Evolutionary conservation across 2,113 vertebrate species (phyloP), one percentile per base, ranked within the genome.

Genomic region (Barbus barbus): DNA sequence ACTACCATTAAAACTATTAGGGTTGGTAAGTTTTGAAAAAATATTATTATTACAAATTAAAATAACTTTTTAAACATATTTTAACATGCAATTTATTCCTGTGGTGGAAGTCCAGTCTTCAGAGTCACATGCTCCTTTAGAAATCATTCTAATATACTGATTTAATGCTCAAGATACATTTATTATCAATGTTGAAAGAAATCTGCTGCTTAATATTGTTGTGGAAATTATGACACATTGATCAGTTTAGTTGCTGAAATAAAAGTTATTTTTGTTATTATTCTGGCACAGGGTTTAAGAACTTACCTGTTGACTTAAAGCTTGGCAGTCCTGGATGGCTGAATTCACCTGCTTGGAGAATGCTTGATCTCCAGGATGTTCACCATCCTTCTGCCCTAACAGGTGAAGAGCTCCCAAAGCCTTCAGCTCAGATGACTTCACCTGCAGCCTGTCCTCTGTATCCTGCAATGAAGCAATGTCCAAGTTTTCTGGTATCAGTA

Each of bases 251-350:
- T 56, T 63, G 63, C 2, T 65, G 28, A 65, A n/a, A 31, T 31
- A 6, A 28, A 65, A 65, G 5, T 6, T 31, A 28, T 16, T 63
- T 14, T 63, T 14, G n/a, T n/a, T n/a, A n/a, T n/a, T n/a, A n/a
- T n/a, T n/a, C 22, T 20, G 26, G 26, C 5, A 31, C 26, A 36
- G 33, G 33, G 65, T 22, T 36, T 69, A 51, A 48, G 38, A 8
- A 36, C 26, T 72, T 91, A 98, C 97, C 97, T 98, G 93, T 60
- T 85, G 90, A 60, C 22, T 78, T 4, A 95, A 87, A 41, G 83
- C 83, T 71, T 61, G 87, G 86, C 88, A 91, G 89, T 91, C 94
- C 14, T 85, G 88, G 85, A 83, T 41, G 20, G 96, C 87, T 2
- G 24, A 82, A 63, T 93, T 90, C 65, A 92, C 81, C 86, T 79